Evolutionary conservation across 2,888 invertebrate genomes (phyloP).

Genomic region (Oxystoma pomonae): DNA sequence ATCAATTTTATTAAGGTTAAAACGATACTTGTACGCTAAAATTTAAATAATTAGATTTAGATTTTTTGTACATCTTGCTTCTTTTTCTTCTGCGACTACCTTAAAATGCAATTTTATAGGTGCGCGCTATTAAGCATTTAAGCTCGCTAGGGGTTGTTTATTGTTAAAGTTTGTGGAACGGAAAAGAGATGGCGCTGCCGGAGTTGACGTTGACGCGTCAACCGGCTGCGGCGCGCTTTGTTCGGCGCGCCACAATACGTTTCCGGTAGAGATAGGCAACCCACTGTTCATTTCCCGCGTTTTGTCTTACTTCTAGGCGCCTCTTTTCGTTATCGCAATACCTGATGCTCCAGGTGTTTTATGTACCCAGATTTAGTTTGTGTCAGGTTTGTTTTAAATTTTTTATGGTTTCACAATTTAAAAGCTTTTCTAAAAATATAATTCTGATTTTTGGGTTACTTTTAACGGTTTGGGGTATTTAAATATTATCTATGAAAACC

Average conservation of each 20-base stretch:
- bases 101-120: background rate
- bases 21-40: too few relatives aligned
- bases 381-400: too few relatives aligned
- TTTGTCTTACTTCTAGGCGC: conserved; percentile 39
- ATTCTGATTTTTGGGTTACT: too few relatives aligned
- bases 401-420: too few relatives aligned
- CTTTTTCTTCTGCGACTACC: background rate
- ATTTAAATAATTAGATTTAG: too few relatives aligned
- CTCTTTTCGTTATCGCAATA: background rate
- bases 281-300: conserved; percentile 42
- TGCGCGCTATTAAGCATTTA: background rate
- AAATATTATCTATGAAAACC: too few relatives aligned
- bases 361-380: too few relatives aligned
- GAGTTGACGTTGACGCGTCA: conserved; percentile 1
- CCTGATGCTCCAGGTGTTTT: too few relatives aligned
- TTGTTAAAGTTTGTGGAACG: conserved; percentile 36
- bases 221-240: conserved; percentile 27
- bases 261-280: conserved; percentile 41
- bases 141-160: conserved; percentile 20
- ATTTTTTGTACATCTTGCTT: too few relatives aligned
- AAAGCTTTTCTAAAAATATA: too few relatives aligned
- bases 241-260: conserved; percentile 37
- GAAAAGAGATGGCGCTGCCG: conserved; percentile 36
- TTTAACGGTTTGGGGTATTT: too few relatives aligned
- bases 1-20: too few relatives aligned